phyloP scores from a whole-genome alignment of 2,797 vertebrate genomes.

The Sebastes kiyomatsui region DNA sequence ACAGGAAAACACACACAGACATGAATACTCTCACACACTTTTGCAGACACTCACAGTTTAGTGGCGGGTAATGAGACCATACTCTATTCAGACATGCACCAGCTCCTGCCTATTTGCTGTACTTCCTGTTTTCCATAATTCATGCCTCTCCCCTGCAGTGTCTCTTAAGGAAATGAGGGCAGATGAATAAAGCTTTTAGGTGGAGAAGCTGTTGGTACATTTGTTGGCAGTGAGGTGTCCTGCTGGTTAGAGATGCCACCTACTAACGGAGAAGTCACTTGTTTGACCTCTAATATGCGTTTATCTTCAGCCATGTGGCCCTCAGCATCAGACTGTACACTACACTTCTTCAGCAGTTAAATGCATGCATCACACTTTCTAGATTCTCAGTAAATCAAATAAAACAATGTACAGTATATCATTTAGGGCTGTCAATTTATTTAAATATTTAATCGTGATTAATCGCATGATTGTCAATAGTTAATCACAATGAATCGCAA shows the following conservation, averaged over 20 bases:
- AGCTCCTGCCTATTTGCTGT: slow-evolving; percentile 32
- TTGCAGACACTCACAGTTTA: slow-evolving; percentile 33
- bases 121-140: slow-evolving; percentile 58
- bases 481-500: no score
- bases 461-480: no score
- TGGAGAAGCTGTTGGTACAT: slow-evolving; percentile 12
- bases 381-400: not conserved
- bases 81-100: slow-evolving; percentile 31
- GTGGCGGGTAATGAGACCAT: slow-evolving; percentile 45
- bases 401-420: not conserved
- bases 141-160: slow-evolving; percentile 38
- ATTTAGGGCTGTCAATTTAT: no score
- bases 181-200: slow-evolving; percentile 36
- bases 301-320: not conserved
- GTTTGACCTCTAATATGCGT: slow-evolving; percentile 15
- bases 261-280: slow-evolving; percentile 17
- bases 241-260: slow-evolving; percentile 16
- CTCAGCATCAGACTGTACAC: no score
- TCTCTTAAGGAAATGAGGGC: slow-evolving; percentile 50
- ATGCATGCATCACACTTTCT: not conserved
- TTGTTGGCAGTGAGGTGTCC: slow-evolving; percentile 15
- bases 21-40: slow-evolving; percentile 8
- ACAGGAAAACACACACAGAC: slow-evolving; percentile 25
- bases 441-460: no score
- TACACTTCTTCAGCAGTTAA: not conserved